Base-by-base conservation (phyloP, 2,888 invertebrate species). In the Ischnura elegans region DNA sequence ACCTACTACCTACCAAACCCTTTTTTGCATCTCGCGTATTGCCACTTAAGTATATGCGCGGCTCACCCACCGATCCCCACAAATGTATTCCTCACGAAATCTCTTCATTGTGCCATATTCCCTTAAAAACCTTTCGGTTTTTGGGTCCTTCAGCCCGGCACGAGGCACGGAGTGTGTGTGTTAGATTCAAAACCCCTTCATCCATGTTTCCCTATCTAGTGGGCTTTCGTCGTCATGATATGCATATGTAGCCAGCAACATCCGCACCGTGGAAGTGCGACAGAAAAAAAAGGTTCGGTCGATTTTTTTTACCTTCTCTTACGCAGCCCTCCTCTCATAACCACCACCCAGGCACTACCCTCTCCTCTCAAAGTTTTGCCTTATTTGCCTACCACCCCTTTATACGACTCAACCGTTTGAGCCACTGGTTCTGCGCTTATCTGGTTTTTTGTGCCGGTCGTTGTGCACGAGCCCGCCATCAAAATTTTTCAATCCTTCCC, bases 51-150 rank as follows among this genome's bases (percentile, higher is more conserved):
- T 76, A 29, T 76, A 76, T 76, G 66, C 66, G 66, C 66, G 66
- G 66, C 21, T 76, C 66, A 76, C 66, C 66, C 66, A 61, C 29
- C 29, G 13, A n/a, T n/a, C 66, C 66, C 66, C 25, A n/a, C n/a
- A 76, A 76, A 76, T 76, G n/a, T 76, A 76, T 76, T 76, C 66
- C 66, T 51, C 51, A 19, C 66, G 66, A 76, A 76, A 76, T 76
- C 66, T 29, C 25, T 76, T 76, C 36, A 76, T 76, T 76, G 66
- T 76, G 66, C 36, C 66, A 76, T 76, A 29, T 76, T 61, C 61
- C 66, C 13, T 36, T 13, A 29, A n/a, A n/a, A n/a, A 29, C 66
- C 66, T 76, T 29, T 29, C 66, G 66, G 29, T 19, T 76, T 29
- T n/a, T n/a, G n/a, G 51, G 51, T 51, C 51, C 19, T 36, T 8